Evolutionary conservation across 2,888 invertebrate genomes (phyloP).

Genomic region (Antitype chi): DNA sequence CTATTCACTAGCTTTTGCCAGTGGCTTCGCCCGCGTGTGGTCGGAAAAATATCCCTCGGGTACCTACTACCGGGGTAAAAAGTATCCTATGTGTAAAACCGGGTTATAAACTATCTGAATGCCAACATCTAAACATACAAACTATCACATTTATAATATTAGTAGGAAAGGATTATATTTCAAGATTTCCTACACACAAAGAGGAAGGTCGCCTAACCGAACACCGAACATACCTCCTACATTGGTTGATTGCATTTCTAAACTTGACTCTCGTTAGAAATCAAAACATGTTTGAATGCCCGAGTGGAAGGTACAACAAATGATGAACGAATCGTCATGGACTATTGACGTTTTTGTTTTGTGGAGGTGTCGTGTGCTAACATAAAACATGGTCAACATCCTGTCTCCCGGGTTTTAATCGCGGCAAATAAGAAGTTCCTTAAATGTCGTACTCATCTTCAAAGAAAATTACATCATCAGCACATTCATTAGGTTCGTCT

Average conservation of each 20-base stretch:
- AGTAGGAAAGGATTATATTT: no score
- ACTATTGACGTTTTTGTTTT: background rate
- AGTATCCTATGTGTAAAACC: no score
- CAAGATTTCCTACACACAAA: no score
- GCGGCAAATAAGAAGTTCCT: background rate
- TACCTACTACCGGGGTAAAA: no score
- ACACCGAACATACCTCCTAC: background rate
- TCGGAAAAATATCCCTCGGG: no score
- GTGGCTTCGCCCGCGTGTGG: no score
- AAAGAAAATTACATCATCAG: background rate
- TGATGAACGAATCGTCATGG: background rate
- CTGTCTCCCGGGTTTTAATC: background rate
- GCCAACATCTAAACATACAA: no score
- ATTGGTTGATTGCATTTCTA: background rate
- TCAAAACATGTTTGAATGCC: background rate
- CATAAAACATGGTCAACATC: background rate
- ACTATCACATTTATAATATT: no score
- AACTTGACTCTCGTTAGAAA: background rate
- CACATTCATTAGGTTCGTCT: background rate
- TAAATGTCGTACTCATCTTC: background rate
- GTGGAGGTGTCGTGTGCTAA: background rate
- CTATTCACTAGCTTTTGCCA: no score
- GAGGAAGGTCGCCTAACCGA: background rate
- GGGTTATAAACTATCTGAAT: no score
- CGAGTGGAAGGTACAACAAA: background rate